Evolutionary conservation across 64 coral and sea anemone species (phyloP).

Genomic region (Anthopleura sola): DNA sequence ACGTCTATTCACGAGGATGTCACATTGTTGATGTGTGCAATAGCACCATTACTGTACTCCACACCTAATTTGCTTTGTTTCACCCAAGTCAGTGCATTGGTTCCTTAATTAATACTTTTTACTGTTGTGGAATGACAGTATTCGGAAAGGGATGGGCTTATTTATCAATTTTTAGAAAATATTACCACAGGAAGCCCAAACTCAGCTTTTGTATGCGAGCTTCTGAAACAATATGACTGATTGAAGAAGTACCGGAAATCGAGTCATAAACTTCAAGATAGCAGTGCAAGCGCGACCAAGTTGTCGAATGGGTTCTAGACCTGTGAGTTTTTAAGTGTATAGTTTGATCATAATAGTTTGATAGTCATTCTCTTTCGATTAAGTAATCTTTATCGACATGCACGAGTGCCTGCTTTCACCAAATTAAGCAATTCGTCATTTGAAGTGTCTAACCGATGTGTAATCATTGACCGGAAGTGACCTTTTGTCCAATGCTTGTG

Average conservation of each 20-base stretch:
- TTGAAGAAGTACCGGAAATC: no score
- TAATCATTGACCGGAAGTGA: slow-evolving; percentile 1
- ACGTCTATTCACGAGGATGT: neutral
- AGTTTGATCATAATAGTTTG: neutral
- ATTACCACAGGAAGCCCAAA: no score
- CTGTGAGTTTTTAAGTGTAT: neutral
- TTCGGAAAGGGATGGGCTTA: neutral
- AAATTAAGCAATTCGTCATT: neutral
- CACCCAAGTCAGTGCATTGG: neutral
- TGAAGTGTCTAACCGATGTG: neutral
- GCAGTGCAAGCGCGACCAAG: no score
- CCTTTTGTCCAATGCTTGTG: neutral
- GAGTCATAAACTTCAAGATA: no score
- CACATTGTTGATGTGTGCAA: neutral
- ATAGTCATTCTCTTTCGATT: neutral
- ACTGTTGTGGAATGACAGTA: neutral
- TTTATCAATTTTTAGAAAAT: no score
- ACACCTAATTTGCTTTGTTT: neutral
- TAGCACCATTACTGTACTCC: neutral
- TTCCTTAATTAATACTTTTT: neutral
- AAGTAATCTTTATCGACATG: neutral
- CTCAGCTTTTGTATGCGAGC: no score
- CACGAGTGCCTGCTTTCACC: neutral
- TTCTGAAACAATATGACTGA: no score
- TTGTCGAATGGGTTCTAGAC: no score